Conservation (phyloP, 2,113 vertebrate species). For the Sinosuthora webbiana region DNA sequence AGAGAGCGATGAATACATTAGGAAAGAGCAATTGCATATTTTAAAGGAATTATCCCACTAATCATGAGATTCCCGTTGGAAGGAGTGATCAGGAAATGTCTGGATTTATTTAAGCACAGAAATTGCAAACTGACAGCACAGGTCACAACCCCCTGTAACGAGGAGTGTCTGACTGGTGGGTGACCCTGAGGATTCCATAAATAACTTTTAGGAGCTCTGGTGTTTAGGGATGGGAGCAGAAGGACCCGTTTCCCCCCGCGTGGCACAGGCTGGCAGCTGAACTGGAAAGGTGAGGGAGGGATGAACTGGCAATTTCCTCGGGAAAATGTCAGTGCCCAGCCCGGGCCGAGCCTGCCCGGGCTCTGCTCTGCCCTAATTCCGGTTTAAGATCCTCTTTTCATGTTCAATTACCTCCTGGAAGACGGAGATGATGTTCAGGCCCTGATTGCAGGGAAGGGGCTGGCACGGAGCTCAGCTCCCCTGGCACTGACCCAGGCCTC, state of each 20-base stretch:
- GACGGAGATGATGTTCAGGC: background rate
- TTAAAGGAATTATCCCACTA: slow-evolving; percentile 8
- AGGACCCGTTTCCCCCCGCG: accelerated
- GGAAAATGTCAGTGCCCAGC: background rate
- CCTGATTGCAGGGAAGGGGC: background rate
- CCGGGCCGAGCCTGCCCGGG: background rate
- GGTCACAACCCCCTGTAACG: background rate
- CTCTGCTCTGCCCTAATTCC: background rate
- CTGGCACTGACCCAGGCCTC: background rate
- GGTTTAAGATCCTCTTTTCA: background rate
- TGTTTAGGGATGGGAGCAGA: background rate
- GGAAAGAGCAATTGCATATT: slow-evolving; percentile 7
- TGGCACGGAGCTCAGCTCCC: background rate
- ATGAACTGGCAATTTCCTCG: background rate
- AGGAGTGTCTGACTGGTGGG: background rate
- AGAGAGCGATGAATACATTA: slow-evolving; percentile 4
- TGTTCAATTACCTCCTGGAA: background rate
- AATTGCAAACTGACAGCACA: background rate
- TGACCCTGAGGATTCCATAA: background rate
- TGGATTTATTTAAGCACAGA: background rate
- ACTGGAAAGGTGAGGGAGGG: background rate
- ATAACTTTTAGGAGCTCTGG: background rate
- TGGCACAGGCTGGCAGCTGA: background rate
- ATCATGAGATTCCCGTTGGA: background rate
- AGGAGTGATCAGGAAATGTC: background rate